Base-by-base conservation (phyloP, 2,888 invertebrate genomes). In the Apodemia hepburni region DNA sequence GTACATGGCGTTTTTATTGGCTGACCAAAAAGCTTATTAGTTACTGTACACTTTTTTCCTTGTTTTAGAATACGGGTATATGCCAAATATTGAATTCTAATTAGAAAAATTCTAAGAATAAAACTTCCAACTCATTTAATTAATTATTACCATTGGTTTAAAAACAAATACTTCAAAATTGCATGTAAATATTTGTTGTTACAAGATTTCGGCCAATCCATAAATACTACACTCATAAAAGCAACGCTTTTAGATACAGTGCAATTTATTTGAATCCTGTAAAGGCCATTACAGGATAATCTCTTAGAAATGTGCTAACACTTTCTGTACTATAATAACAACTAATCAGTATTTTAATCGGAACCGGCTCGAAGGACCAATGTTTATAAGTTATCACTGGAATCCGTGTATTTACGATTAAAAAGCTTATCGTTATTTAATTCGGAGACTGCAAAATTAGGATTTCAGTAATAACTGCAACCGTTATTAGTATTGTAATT, bases 141-240 rank as follows among this genome's bases (percentile, higher is more conserved):
- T 18, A 62, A 59, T 54, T 54, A 64, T 54, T 47, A 61, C 12
- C 51, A 63, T 58, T 54, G 54, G 54, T 54, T 54, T 54, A 54
- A 45, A 45, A 15, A 54, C 27, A 54, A 54, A 54, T 6, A 54
- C 54, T 54, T 45, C 6, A 54, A 51, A 54, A 45, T 45, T 54
- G 54, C 54, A 54, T 54, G 54, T 27, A 15, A 27, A 54, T 1
- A 54, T 27, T 54, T 54, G 54, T 22, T 54, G 54, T 54, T 27
- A 54, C 22, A 54, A 11, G 15, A 27, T 54, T 54, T 54, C 27
- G 54, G 54, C 15, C 27, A 29, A 54, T 29, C 12, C 5, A 15
- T 54, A 54, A 54, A 6, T 51, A 54, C 0, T 29, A 54, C 54
- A 29, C 29, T 54, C 15, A 12, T 22, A 22, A 54, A 27, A 54